Base-by-base conservation (phyloP, 2,888 invertebrate genomes). In the Ormia ochracea region DNA sequence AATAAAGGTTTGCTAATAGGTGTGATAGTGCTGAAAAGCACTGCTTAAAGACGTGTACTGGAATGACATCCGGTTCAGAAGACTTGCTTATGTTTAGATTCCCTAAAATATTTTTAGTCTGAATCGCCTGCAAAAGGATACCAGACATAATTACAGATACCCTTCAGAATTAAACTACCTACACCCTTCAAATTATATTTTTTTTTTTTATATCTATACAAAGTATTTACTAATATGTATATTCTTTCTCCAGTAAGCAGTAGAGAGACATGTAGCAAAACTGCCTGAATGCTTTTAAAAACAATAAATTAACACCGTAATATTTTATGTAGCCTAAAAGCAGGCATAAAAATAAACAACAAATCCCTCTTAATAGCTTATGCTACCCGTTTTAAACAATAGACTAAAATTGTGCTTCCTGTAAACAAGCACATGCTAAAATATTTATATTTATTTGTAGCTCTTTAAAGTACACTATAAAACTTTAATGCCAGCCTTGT, bases 391-490 rank as follows among this genome's bases (percentile, higher is more conserved):
- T 14, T 58, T 48, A 45, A n/a, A 19, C 23, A 17, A 36, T 23
- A 4, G 41, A 31, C 5, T 17, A n/a, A 28, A n/a, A 9, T n/a
- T 14, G 17, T 21, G 10, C 26, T 2, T 4, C 33, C 1, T 2
- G 31, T 31, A 41, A 54, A n/a, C 12, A 4, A 23, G 45, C 9
- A 54, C 2, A 23, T 12, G 5, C n/a, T 56, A 10, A 45, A 56
- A 45, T 43, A 58, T 36, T 69, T 36, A 58, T 31, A 17, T 10
- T 17, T 41, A 54, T 45, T 43, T 45, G 12, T 7, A 45, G 14
- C 3, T 45, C 56, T 14, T 48, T 14, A 45, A 69, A 36, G 23
- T 58, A 45, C 33, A 56, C 56, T 56, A 43, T 56, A 56, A 68
- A 68, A 23, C 4, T 26, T 31, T 21, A 58, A 58, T 48, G 9